Evolutionary conservation across 2,113 vertebrate genomes (phyloP).

Genomic region (Heterotilapia buettikoferi): DNA sequence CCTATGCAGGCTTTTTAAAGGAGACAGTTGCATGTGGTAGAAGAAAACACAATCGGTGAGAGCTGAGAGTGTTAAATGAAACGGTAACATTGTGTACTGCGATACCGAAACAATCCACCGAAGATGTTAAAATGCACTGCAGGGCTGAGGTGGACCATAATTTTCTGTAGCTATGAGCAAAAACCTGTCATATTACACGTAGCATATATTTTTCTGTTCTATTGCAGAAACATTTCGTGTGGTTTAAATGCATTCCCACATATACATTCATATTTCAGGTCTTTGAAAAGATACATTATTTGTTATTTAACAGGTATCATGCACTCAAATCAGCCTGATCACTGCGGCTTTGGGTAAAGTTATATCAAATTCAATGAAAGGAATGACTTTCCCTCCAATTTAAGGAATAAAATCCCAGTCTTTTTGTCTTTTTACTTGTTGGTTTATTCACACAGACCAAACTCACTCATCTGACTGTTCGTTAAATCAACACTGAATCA

Average conservation of each 20-base stretch:
- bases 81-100: background rate
- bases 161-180: background rate
- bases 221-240: background rate
- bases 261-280: background rate
- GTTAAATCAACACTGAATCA: slow-evolving; percentile 4
- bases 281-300: background rate
- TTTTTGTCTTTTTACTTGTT: background rate
- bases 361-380: background rate
- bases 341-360: rapidly evolving
- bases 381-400: background rate
- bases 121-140: background rate
- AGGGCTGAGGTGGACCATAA: background rate
- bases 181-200: background rate
- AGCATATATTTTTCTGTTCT: background rate
- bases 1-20: background rate
- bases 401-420: background rate
- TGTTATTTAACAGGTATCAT: background rate
- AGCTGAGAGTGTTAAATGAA: background rate
- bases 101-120: background rate
- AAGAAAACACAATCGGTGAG: background rate
- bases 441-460: background rate
- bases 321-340: background rate
- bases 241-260: background rate
- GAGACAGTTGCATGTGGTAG: background rate
- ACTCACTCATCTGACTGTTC: background rate